phyloP scores from a whole-genome alignment of 1,140 invertebrate genomes.

The Drosophila murphyi region DNA sequence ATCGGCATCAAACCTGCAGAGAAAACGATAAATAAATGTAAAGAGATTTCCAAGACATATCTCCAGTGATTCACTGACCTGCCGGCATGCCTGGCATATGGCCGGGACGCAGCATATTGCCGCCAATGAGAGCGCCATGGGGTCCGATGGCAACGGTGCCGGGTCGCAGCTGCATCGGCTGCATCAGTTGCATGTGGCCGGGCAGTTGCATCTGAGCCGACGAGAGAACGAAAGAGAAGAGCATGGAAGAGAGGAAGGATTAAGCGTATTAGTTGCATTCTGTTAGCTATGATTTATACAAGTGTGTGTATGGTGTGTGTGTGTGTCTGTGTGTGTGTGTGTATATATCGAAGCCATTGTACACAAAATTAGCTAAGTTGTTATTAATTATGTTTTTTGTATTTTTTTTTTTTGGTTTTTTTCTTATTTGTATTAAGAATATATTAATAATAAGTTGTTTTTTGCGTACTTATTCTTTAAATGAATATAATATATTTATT shows the following conservation, averaged over 20 bases:
- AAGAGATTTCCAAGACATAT: not conserved
- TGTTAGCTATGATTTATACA: not conserved
- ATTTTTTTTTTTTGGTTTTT: constrained; percentile 55
- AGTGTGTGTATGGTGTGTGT: constrained; percentile 7
- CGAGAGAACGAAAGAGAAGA: constrained; percentile 70
- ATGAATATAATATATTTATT: constrained; percentile 63
- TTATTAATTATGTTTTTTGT: constrained; percentile 64
- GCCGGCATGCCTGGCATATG: constrained; percentile 87
- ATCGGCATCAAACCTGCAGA: constrained; percentile 69
- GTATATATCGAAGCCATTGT: constrained; percentile 80
- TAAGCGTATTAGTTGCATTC: constrained; percentile 53
- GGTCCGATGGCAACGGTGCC: constrained; percentile 89
- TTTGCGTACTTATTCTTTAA: constrained; percentile 72
- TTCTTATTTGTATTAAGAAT: constrained; percentile 58
- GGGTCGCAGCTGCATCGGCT: constrained; percentile 86
- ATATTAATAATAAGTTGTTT: constrained; percentile 67
- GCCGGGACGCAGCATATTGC: constrained; percentile 90
- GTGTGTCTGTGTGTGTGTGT: constrained; percentile 32
- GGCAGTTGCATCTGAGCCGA: constrained; percentile 69
- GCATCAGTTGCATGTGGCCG: constrained; percentile 86
- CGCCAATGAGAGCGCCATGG: constrained; percentile 88
- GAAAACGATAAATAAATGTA: not conserved
- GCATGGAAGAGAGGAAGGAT: constrained; percentile 64
- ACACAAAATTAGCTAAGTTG: constrained; percentile 82
- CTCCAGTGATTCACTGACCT: constrained; percentile 86